These are phyloP conservation scores for Platanista minor DNA, from an alignment of 2,113 vertebrate genomes.

Conservation along the genomic window DNA sequence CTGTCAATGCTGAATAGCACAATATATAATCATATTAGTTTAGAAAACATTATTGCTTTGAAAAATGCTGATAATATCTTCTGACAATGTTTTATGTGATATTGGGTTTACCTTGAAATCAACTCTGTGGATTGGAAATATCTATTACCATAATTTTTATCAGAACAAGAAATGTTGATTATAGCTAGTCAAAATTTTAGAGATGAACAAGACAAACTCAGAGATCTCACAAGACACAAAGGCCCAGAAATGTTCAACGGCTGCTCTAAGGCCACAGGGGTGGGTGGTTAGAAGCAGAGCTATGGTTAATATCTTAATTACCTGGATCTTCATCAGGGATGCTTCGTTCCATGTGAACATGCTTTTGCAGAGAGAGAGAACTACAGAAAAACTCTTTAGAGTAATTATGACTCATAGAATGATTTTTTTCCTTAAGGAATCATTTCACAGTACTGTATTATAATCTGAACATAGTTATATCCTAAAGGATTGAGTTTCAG, in stretches of 20 bases:
- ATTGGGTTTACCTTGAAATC: slow-evolving; percentile 3
- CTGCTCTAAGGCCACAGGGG: not conserved
- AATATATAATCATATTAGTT: slow-evolving; percentile 6
- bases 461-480: not conserved
- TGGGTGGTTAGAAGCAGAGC: not conserved
- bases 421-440: not conserved
- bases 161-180: not conserved
- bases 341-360: not conserved
- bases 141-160: not conserved
- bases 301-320: not conserved
- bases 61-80: slow-evolving; percentile 8
- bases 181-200: not conserved
- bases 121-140: not conserved
- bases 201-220: not conserved
- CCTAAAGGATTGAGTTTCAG: not conserved
- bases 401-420: not conserved
- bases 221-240: not conserved
- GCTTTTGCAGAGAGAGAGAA: not conserved
- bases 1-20: not conserved
- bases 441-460: not conserved
- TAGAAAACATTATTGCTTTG: not conserved
- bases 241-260: not conserved
- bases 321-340: not conserved
- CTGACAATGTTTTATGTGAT: not conserved
- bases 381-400: not conserved